Evolutionary conservation across 2,797 vertebrate genomes (phyloP), one percentile per base, ranked within the genome.

Genomic region (Numenius phaeopus): DNA sequence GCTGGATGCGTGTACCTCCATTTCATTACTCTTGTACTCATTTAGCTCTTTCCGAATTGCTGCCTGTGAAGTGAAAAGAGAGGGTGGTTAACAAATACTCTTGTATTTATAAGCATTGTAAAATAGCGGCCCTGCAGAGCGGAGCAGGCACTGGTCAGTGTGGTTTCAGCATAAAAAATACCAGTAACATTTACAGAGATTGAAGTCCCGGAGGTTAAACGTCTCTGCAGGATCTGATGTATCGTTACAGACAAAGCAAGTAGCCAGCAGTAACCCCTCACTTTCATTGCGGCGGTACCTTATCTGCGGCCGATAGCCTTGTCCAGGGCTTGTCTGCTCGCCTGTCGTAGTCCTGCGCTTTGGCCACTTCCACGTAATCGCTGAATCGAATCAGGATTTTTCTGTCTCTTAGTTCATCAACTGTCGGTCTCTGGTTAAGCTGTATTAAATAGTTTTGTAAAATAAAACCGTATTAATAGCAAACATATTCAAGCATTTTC

Each of bases 331-430:
- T 99, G 98, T 99, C 99, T 2, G 99, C 99, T 81, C 99, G 97
- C 83, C 99, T 98, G 98, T 99, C 99, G 0, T 99, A 99, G 98
- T 99, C 99, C 98, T 99, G 99, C 97, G 99, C 99, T 98, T 99
- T 99, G 66, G 99, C 99, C 98, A 99, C 99, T 98, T 99, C 99
- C 97, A 99, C 99, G 10, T 99, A 99, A 95, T 99, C 99, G 29
- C 99, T 99, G 98, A 99, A 99, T 80, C 99, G 99, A 88, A 99
- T 99, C 95, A 99, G 98, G 95, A 99, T 99, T 98, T 99, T 99
- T 94, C 99, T 98, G 98, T 99, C 99, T 82, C 99, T 98, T 92
- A 99, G 98, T 97, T 99, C 99, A 64, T 99, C 99, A 54, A 99
- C 99, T 1, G 99, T 99, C 26, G 99, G 99, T 91, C 99, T 98